A percentile compares a stretch with the other conserved stretches of the same genome.
phyloP scores from a whole-genome alignment of 2,888 invertebrate genomes.

The Notodonta dromedarius region DNA sequence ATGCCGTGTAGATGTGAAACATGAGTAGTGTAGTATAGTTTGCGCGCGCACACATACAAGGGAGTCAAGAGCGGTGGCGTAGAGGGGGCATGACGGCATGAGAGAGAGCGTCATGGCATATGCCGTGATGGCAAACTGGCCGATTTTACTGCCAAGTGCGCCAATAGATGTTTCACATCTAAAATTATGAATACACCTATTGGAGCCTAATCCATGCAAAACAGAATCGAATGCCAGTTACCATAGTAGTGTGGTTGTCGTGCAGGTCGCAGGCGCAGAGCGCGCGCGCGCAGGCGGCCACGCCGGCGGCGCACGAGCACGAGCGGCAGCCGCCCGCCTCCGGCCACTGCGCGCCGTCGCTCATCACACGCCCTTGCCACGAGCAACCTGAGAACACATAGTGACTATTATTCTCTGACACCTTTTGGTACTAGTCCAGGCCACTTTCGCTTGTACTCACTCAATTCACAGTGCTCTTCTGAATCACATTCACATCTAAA shows the following conservation, averaged over 20 bases:
- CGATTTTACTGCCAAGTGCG: no score
- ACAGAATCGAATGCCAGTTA: slow-evolving; percentile 25
- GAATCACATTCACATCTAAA: slow-evolving; percentile 90
- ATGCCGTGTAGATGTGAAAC: no score
- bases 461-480: slow-evolving; percentile 86
- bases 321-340: slow-evolving; percentile 77
- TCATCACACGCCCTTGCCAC: slow-evolving; percentile 87
- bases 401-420: background rate
- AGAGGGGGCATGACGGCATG: no score
- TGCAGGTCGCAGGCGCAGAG: slow-evolving; percentile 87
- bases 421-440: background rate
- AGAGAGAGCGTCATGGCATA: no score
- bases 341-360: slow-evolving; percentile 83
- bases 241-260: slow-evolving; percentile 59
- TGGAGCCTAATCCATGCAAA: no score
- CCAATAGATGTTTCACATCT: no score
- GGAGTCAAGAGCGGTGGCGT: no score
- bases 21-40: no score
- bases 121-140: no score
- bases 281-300: slow-evolving; percentile 87
- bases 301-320: slow-evolving; percentile 83
- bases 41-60: no score
- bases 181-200: no score
- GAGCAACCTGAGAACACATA: slow-evolving; percentile 85
- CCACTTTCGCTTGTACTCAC: slow-evolving; percentile 71